phyloP scores from a whole-genome alignment of 2,797 vertebrate genomes.

The Macroramphosus scolopax region DNA sequence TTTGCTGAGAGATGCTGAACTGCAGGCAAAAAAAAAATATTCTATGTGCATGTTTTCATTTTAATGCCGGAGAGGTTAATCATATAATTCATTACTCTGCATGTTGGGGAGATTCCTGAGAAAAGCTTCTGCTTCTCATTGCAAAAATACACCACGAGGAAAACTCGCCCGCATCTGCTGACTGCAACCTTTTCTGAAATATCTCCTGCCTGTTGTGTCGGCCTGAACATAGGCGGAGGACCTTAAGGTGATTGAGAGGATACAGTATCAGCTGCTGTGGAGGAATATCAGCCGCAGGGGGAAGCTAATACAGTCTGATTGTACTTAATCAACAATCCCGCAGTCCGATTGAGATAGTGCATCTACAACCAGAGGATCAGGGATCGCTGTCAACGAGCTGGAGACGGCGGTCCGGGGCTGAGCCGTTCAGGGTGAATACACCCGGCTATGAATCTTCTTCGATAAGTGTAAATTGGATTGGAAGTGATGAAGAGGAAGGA shows the following conservation, averaged over 20 bases:
- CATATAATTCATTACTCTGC: conserved; percentile 32
- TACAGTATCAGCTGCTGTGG: conserved; percentile 30
- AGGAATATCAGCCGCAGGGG: conserved; percentile 39
- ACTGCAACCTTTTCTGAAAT: conserved; percentile 70
- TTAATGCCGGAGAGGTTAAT: conserved; percentile 21
- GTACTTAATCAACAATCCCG: conserved; percentile 45
- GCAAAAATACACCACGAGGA: conserved; percentile 41
- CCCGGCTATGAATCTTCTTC: conserved; percentile 50
- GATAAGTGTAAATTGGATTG: conserved; percentile 58
- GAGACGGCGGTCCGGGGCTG: conserved; percentile 23
- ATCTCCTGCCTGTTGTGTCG: conserved; percentile 59
- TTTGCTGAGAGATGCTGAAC: conserved; percentile 1
- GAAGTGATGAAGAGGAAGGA: conserved; percentile 46
- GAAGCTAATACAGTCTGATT: conserved; percentile 45
- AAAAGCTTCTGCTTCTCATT: conserved; percentile 30
- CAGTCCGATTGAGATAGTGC: conserved; percentile 29
- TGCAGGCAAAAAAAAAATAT: conserved; percentile 22
- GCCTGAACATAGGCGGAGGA: conserved; percentile 48
- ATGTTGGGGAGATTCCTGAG: conserved; percentile 21
- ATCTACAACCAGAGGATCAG: conserved; percentile 25
- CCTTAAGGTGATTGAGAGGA: conserved; percentile 72
- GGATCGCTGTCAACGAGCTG: conserved; percentile 20
- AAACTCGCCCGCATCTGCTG: conserved; percentile 64
- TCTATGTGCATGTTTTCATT: conserved; percentile 30
- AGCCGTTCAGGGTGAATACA: conserved; percentile 48